These are phyloP conservation scores for Cephalopachus bancanus DNA, from an alignment of 2,797 vertebrate species.

Conservation along the genomic window DNA sequence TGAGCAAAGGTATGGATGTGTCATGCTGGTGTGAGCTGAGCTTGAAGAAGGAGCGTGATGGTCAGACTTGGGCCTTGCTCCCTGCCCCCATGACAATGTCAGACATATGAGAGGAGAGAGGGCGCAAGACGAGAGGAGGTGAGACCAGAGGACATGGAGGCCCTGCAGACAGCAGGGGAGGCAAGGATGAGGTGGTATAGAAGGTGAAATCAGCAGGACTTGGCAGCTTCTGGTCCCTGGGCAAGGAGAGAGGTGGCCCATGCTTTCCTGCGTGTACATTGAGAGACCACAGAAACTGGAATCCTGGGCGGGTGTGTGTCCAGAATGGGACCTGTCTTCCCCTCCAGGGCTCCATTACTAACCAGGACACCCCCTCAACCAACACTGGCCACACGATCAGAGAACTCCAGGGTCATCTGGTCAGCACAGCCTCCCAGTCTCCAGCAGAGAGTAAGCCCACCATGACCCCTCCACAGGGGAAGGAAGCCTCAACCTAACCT, in stretches of 20 bases:
- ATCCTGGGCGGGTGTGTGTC: background rate
- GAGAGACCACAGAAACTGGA: background rate
- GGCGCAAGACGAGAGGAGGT: background rate
- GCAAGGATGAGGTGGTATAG: background rate
- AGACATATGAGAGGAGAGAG: background rate
- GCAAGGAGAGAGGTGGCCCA: background rate
- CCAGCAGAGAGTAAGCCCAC: slow-evolving; percentile 8
- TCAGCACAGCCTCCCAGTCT: background rate
- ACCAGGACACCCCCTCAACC: background rate
- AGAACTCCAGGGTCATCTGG: background rate
- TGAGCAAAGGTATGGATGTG: background rate
- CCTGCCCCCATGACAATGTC: background rate
- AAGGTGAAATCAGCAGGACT: background rate
- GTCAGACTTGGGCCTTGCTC: background rate
- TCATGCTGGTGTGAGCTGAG: background rate
- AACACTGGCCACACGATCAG: background rate
- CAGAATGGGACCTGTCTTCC: background rate
- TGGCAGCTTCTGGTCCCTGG: background rate
- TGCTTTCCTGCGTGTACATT: background rate
- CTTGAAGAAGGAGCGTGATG: background rate
- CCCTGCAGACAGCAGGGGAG: background rate
- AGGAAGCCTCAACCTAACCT: background rate
- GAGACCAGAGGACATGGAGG: background rate
- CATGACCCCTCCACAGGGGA: background rate
- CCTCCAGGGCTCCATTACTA: background rate